Evolutionary conservation across 1,140 invertebrate species (phyloP).

Genomic region (Listronotus bonariensis): DNA sequence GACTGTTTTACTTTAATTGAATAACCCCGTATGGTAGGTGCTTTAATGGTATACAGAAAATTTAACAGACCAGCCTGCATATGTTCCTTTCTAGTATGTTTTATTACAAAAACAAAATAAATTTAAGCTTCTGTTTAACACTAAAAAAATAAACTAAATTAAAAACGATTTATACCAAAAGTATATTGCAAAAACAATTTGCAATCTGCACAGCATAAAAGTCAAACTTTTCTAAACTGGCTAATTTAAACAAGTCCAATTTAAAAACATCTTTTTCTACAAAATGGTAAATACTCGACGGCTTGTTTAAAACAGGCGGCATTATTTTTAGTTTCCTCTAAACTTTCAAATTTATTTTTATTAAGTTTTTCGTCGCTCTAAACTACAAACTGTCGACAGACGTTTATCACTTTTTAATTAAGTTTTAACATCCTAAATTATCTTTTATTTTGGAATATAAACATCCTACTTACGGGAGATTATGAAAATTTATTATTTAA

Average conservation of each 20-base stretch:
- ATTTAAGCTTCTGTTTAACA: no score
- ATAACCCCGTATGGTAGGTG: no score
- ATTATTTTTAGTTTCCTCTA: conserved; percentile 5
- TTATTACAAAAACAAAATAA: no score
- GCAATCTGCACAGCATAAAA: conserved; percentile 12
- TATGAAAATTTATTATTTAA: no score
- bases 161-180: no score
- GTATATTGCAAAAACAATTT: conserved; percentile 5
- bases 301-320: neutral
- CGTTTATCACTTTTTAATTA: neutral
- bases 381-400: neutral
- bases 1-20: no score
- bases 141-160: no score
- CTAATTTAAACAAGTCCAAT: conserved; percentile 8
- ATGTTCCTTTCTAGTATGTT: no score
- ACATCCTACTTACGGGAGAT: no score
- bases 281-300: neutral
- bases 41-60: no score
- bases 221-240: conserved; percentile 4
- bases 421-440: neutral
- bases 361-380: conserved; percentile 4
- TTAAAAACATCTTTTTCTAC: conserved; percentile 13
- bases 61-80: no score
- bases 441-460: no score
- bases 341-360: conserved; percentile 9